phyloP scores from a whole-genome alignment of 64 coral and sea anemone species.

The Porites australiensis region DNA sequence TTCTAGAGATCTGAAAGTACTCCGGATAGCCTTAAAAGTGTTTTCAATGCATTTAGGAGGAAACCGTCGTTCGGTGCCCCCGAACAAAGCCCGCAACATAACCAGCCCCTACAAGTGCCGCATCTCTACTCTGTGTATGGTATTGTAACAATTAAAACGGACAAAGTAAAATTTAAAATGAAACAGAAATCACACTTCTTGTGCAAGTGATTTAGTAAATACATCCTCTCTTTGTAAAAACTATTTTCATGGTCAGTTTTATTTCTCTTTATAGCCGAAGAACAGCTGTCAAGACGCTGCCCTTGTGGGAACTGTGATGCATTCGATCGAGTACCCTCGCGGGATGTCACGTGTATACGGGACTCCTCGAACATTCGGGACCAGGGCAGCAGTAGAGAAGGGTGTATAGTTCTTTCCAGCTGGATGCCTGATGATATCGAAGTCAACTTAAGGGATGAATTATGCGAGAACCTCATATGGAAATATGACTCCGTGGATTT shows the following conservation, averaged over 20 bases:
- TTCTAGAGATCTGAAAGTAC: too few species aligned
- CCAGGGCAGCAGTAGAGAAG: not conserved
- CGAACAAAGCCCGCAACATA: too few species aligned
- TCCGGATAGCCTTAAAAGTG: too few species aligned
- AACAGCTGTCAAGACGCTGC: slow-evolving; percentile 39
- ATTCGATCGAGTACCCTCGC: not conserved
- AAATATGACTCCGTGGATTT: not conserved
- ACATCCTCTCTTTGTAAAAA: too few species aligned
- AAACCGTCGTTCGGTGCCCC: too few species aligned
- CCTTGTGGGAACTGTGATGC: slow-evolving; percentile 61
- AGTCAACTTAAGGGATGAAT: not conserved
- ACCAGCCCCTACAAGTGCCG: too few species aligned
- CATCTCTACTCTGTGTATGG: too few species aligned
- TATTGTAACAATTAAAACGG: too few species aligned
- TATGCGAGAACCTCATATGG: not conserved
- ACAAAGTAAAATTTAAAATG: too few species aligned
- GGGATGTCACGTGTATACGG: not conserved
- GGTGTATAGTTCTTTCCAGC: slow-evolving; percentile 3
- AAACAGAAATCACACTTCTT: too few species aligned
- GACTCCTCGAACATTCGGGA: not conserved
- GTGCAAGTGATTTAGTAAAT: too few species aligned
- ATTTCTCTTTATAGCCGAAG: slow-evolving; percentile 47
- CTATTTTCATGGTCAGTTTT: not conserved
- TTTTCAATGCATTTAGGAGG: too few species aligned
- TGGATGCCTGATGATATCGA: slow-evolving; percentile 33